phyloP scores from a whole-genome alignment of 2,113 vertebrate genomes.

The Crotalus helleri region DNA sequence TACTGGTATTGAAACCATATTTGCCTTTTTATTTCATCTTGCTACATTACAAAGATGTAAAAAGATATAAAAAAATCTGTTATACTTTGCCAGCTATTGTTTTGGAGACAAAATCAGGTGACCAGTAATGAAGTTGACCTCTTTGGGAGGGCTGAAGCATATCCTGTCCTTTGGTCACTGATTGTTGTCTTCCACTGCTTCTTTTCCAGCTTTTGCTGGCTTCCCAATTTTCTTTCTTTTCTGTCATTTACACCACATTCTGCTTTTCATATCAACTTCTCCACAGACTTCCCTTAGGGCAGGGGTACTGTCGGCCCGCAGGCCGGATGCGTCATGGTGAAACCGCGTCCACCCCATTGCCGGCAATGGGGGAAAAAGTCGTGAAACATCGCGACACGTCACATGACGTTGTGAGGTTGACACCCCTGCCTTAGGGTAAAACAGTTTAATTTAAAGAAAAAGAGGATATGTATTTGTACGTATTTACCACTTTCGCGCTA shows the following conservation, averaged over 20 bases:
- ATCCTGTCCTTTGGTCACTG: background rate
- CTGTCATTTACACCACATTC: background rate
- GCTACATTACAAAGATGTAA: background rate
- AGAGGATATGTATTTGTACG: background rate
- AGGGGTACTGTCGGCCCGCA: too few species aligned
- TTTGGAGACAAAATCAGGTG: background rate
- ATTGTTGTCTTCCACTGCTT: background rate
- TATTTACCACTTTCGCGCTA: background rate
- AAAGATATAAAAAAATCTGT: background rate
- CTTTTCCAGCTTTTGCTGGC: background rate
- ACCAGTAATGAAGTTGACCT: background rate
- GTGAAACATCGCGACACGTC: too few species aligned
- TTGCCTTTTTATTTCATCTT: background rate
- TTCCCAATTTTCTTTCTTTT: background rate
- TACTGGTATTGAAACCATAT: background rate
- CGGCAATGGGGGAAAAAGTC: too few species aligned
- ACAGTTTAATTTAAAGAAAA: background rate
- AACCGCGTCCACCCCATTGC: too few species aligned
- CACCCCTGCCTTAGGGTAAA: background rate
- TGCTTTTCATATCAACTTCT: background rate
- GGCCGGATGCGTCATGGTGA: too few species aligned
- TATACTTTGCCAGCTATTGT: background rate
- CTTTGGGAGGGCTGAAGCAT: background rate
- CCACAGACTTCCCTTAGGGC: background rate
- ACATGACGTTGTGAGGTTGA: too few species aligned